Evolutionary conservation across 2,888 invertebrate species (phyloP), one percentile per base, ranked within the genome.

Genomic region (Temnothorax ravouxi): DNA sequence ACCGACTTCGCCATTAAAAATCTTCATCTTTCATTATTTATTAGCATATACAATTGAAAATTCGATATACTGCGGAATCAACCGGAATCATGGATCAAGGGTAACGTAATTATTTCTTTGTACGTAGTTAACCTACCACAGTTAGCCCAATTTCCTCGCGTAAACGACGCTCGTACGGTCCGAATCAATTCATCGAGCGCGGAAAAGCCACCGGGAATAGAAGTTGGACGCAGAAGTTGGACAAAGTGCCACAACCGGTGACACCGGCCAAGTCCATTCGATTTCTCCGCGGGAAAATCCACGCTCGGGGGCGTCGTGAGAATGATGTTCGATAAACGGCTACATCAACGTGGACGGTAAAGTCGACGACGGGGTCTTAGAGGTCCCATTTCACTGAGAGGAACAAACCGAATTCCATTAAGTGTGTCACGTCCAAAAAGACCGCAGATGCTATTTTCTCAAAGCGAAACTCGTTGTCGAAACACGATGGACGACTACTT

Each of bases 401-500:
- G 79, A 84, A 85, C 84, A 87, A 71, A 47, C 59, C 38, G 83
- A 85, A 88, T 89, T 89, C 89, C 80, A 89, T 89, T 89, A 89
- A 89, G 59, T 84, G 86, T 86, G 89, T 87, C 88, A 88, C 62
- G 66, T 71, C 38, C 89, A 89, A 89, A 81, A 64, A 54, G 59
- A 69, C 79, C 34, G 83, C 67, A 69, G 64, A 86, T 84, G 84
- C 88, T 88, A 86, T 86, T 86, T 87, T 82, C 87, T 72, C 80
- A 59, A 66, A 44, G 41, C 21, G 47, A 29, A 62, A 71, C 38
- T 80, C 59, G 56, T 66, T 61, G 71, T 38, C 71, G 71, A 80
- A 80, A 59, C 38, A 80, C 59, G 79, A 80, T 47, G 79, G 25
- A 71, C 79, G 47, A 71, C 79, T 71, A 59, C 59, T 80, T 80